Conservation (phyloP, 2,888 invertebrate genomes). For the Acholoe squamosa region DNA sequence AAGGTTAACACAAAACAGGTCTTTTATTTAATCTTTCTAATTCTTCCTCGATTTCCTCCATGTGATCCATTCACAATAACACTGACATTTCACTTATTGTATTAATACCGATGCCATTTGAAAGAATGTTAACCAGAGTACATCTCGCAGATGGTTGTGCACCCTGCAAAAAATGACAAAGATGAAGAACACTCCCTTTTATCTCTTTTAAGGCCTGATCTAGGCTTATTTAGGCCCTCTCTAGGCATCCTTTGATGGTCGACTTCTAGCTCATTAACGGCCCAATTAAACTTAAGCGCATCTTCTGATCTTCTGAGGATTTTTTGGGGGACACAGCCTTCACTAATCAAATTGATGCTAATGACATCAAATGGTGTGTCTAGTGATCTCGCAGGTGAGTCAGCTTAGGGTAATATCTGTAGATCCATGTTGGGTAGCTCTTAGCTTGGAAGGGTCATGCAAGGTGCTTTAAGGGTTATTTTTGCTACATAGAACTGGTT, state of each 20-base stretch:
- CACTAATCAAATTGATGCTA: conserved; percentile 4
- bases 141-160: not conserved
- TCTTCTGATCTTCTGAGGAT: conserved; percentile 24
- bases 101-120: not conserved
- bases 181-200: not conserved
- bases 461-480: no score
- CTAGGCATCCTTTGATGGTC: conserved; percentile 4
- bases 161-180: not conserved
- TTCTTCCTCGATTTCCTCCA: not conserved
- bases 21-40: not conserved
- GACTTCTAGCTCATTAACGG: conserved; percentile 7
- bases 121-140: conserved; percentile 13
- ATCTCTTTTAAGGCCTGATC: not conserved
- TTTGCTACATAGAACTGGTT: no score
- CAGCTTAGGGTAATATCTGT: no score
- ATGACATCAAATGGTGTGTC: conserved; percentile 16
- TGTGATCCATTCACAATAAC: not conserved
- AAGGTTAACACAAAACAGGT: no score
- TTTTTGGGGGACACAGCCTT: not conserved
- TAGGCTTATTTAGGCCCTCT: not conserved
- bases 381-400: not conserved
- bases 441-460: no score
- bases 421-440: no score
- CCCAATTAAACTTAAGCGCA: conserved; percentile 38
- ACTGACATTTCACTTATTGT: conserved; percentile 21